Evolutionary conservation across 2,888 invertebrate species (phyloP).

Genomic region (Nephrotoma appendiculata): DNA sequence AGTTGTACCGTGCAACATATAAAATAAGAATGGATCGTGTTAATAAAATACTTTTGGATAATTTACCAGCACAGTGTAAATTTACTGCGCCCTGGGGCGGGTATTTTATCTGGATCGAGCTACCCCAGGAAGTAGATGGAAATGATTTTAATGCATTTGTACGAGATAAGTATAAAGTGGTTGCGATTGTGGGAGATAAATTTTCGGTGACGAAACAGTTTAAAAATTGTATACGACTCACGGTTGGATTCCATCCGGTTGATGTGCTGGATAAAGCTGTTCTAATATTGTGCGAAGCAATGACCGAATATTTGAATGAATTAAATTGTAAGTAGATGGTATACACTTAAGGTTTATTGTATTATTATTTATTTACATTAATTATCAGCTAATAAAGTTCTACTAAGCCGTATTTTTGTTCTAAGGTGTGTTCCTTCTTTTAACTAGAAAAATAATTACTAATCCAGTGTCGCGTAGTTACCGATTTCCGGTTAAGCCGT

Average conservation of each 20-base stretch:
- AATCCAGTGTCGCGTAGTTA: no score
- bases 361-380: no score
- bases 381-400: no score
- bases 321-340: no score
- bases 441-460: no score
- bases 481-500: no score
- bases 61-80: slow-evolving; percentile 32
- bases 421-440: no score
- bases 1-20: slow-evolving; percentile 27
- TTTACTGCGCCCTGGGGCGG: slow-evolving; percentile 37
- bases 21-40: slow-evolving; percentile 33
- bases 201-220: slow-evolving; percentile 29
- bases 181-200: slow-evolving; percentile 31
- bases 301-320: slow-evolving; percentile 20
- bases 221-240: slow-evolving; percentile 33
- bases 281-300: slow-evolving; percentile 27
- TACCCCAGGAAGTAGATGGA: slow-evolving; percentile 32
- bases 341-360: no score
- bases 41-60: slow-evolving; percentile 28
- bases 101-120: slow-evolving; percentile 44
- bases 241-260: slow-evolving; percentile 35
- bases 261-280: slow-evolving; percentile 27
- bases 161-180: slow-evolving; percentile 30
- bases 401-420: no score
- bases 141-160: slow-evolving; percentile 31